phyloP scores from a whole-genome alignment of 2,888 invertebrate species.

The Eurytoma adleriae region DNA sequence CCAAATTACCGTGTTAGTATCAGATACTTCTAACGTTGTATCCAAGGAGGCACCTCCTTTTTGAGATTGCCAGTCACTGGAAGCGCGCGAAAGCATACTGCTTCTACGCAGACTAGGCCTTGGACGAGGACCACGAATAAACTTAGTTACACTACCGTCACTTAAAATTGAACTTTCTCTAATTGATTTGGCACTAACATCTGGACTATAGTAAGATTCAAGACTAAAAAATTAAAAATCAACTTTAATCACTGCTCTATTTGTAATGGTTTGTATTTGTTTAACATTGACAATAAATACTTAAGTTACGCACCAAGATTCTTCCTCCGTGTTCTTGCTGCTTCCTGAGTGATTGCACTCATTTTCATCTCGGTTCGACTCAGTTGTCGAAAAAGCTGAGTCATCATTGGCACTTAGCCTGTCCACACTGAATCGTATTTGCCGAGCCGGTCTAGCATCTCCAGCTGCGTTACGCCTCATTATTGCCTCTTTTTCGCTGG shows the following conservation, averaged over 20 bases:
- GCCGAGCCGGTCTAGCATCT: constrained; percentile 63
- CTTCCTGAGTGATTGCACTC: constrained; percentile 35
- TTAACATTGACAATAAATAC: not conserved
- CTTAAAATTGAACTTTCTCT: constrained; percentile 62
- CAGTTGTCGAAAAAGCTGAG: constrained; percentile 28
- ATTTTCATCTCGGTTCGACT: constrained; percentile 30
- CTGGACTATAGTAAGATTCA: constrained; percentile 61
- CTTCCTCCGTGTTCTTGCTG: constrained; percentile 52
- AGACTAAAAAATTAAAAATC: constrained; percentile 16
- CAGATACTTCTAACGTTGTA: constrained; percentile 26
- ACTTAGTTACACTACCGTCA: constrained; percentile 57
- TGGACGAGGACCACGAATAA: constrained; percentile 62
- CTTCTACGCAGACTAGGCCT: constrained; percentile 68
- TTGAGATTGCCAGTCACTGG: constrained; percentile 39
- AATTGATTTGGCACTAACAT: constrained; percentile 57
- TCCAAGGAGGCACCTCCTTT: constrained; percentile 16
- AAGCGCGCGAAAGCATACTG: constrained; percentile 34
- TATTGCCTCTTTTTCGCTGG: constrained; percentile 10
- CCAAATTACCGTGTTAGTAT: constrained; percentile 22
- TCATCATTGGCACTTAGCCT: constrained; percentile 54
- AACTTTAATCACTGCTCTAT: not conserved
- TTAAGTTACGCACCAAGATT: constrained; percentile 32
- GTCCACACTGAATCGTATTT: constrained; percentile 71
- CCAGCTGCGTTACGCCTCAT: not conserved
- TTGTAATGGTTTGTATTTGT: not conserved